Conservation (phyloP, 2,113 vertebrate species). For the Mionectes macconnelli region DNA sequence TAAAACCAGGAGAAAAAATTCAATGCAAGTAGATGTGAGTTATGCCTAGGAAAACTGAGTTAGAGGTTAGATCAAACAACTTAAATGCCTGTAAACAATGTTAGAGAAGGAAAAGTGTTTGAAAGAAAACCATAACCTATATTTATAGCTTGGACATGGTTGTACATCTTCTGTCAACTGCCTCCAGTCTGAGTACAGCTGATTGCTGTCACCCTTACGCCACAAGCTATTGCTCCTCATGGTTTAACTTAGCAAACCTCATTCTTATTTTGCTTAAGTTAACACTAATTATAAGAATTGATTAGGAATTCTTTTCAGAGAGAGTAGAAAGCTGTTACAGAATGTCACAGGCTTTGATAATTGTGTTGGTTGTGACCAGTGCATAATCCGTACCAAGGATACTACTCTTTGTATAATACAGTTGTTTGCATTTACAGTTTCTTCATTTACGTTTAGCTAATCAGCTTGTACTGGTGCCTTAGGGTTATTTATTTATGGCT, state of each 20-base stretch:
- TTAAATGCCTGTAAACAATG: neutral
- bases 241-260: neutral
- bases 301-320: neutral
- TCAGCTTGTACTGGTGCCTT: neutral
- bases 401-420: neutral
- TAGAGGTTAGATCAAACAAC: neutral
- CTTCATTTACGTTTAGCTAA: neutral
- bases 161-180: neutral
- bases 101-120: neutral
- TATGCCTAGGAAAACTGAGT: neutral
- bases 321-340: neutral
- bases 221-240: neutral
- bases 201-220: neutral
- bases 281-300: neutral
- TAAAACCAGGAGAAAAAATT: neutral
- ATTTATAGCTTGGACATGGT: neutral
- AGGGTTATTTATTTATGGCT: neutral
- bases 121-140: neutral
- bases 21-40: neutral
- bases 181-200: neutral
- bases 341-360: accelerated
- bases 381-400: neutral
- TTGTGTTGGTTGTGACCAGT: neutral
- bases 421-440: neutral
- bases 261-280: neutral